Conservation (phyloP, 2,797 vertebrate species). For the Silurus lanzhouensis region DNA sequence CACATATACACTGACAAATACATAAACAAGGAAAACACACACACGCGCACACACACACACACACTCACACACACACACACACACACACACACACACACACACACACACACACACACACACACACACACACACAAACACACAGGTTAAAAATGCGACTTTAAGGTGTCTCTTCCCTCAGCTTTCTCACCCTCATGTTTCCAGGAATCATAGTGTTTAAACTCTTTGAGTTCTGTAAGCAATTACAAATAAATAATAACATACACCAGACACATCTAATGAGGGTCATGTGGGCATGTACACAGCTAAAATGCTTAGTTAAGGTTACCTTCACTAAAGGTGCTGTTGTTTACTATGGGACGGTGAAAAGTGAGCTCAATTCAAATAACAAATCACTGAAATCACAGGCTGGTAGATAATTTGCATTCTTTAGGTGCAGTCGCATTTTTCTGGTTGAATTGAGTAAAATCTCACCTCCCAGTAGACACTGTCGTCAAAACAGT, state of each 20-base stretch:
- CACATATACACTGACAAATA: not conserved
- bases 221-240: not conserved
- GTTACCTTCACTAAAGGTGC: constrained; percentile 7
- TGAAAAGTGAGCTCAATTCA: not conserved
- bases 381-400: not conserved
- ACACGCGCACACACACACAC: constrained; percentile 10
- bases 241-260: not conserved
- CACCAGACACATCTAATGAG: not conserved
- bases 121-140: constrained; percentile 1
- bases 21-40: not conserved
- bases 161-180: constrained; percentile 1
- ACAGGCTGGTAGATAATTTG: not conserved
- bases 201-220: not conserved
- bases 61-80: not conserved
- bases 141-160: not conserved
- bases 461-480: constrained; percentile 90
- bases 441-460: not conserved
- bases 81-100: not conserved
- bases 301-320: not conserved
- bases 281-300: constrained; percentile 9
- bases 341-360: not conserved
- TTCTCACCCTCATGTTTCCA: constrained; percentile 23
- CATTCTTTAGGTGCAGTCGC: not conserved
- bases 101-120: not conserved
- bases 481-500: constrained; percentile 87